phyloP scores from a whole-genome alignment of 92 coral and sea anemone species.

The Zoanthus gigantus region DNA sequence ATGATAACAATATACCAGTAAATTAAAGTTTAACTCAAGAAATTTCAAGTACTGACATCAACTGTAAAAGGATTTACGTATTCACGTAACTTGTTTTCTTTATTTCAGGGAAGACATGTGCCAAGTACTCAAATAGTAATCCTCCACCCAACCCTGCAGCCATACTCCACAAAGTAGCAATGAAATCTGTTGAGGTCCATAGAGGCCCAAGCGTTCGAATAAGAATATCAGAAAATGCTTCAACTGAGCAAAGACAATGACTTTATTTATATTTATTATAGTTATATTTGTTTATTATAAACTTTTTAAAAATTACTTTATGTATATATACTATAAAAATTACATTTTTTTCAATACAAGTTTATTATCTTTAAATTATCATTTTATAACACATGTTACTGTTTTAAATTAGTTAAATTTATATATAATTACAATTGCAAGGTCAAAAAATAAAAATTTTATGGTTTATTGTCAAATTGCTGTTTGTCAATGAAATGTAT shows the following conservation, averaged over 20 bases:
- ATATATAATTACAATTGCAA: neutral
- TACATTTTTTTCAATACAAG: too few relatives aligned
- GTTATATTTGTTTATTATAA: too few relatives aligned
- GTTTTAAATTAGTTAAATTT: neutral
- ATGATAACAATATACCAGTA: too few relatives aligned
- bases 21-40: too few relatives aligned
- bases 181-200: neutral
- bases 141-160: constrained; percentile 1
- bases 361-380: neutral
- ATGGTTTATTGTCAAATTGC: neutral
- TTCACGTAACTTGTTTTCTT: neutral
- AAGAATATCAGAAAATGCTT: neutral
- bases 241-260: neutral
- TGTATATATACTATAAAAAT: too few relatives aligned
- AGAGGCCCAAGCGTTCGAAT: neutral
- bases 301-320: neutral
- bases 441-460: too few relatives aligned
- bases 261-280: too few relatives aligned
- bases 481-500: neutral
- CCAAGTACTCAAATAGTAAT: neutral
- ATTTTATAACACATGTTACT: neutral
- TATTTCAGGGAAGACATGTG: neutral
- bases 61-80: neutral
- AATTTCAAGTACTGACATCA: neutral
- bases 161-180: neutral